Evolutionary conservation across 1,140 invertebrate genomes (phyloP).

Genomic region (Ceratina calcarata): DNA sequence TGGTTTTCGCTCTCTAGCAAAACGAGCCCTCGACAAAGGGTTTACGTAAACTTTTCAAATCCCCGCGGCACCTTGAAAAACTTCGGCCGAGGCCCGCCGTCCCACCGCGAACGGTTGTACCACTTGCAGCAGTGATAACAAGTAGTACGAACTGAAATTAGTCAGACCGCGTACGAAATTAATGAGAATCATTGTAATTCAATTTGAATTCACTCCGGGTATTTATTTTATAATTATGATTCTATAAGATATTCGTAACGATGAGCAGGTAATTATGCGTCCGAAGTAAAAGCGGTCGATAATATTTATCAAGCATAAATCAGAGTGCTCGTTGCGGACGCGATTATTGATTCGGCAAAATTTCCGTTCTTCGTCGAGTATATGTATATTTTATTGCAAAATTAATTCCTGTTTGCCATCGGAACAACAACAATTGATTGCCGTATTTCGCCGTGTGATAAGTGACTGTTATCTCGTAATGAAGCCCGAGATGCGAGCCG

Average conservation of each 20-base stretch:
- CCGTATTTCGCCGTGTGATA: slow-evolving; percentile 42
- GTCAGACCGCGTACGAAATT: too few species aligned
- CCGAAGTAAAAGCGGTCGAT: slow-evolving; percentile 1
- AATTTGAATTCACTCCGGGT: too few species aligned
- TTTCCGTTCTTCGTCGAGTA: slow-evolving; percentile 14
- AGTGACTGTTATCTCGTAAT: slow-evolving; percentile 32
- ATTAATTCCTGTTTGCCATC: slow-evolving; percentile 46
- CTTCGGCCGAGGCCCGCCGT: background rate
- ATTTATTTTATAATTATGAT: background rate
- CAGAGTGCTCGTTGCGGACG: background rate
- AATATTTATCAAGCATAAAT: slow-evolving; percentile 31
- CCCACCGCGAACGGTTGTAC: too few species aligned
- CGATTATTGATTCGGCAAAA: slow-evolving; percentile 39
- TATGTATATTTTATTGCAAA: slow-evolving; percentile 37
- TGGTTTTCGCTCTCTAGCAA: slow-evolving; percentile 32
- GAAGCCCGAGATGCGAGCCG: slow-evolving; percentile 23
- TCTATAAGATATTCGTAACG: background rate
- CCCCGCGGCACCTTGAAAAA: slow-evolving; percentile 19
- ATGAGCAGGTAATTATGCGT: background rate
- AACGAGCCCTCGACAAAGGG: slow-evolving; percentile 33
- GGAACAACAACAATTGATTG: slow-evolving; percentile 31
- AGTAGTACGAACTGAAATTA: too few species aligned
- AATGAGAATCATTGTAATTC: too few species aligned
- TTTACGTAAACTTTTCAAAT: slow-evolving; percentile 52
- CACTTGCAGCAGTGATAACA: too few species aligned